Evolutionary conservation across 2,113 vertebrate species (phyloP), one percentile per base, ranked within the genome.

Genomic region (Labeo catla): DNA sequence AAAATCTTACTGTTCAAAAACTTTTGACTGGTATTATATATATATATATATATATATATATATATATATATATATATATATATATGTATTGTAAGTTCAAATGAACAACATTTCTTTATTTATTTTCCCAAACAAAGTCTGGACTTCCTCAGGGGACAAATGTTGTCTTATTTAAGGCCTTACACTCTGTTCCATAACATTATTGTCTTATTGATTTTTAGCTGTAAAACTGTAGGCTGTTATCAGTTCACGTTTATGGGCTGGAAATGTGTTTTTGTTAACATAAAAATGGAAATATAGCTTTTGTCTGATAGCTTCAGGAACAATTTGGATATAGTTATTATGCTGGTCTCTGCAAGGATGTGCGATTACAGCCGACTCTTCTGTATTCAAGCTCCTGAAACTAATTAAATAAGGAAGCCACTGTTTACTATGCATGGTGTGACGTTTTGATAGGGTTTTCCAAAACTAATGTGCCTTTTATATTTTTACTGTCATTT

Each of bases 381-480:
- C 11, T 61, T 43, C 50, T 61, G 54, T 59, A 39, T 52, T 78
- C 52, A 78, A 36, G 15, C 77, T 61, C 34, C 36, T 43, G 28
- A 59, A 59, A 43, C 77, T n/a, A 61, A 79, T 61, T 61, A 59
- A 59, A 61, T 39, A 39, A 39, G 19, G 19, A 43, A 11, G 45
- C 5, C 77, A 61, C 11, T 15, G 57, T 80, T 57, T 80, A 47
- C 45, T 45, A 63, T 80, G 36, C 76, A 78, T 78, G 11, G 77
- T 4, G 11, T 43, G 54, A 61, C 36, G 61, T 21, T 79, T 61
- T 80, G 36, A 61, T 80, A 45, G 54, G 54, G 19, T n/a, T 80
- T 80, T 80, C 34, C 36, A 15, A 79, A 79, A 79, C 76, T 39
- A 80, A 80, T 80, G 11, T 45, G 77, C 57, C 21, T 45, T 61